Evolutionary conservation across 2,888 invertebrate genomes (phyloP).

Genomic region (Spodoptera picta): DNA sequence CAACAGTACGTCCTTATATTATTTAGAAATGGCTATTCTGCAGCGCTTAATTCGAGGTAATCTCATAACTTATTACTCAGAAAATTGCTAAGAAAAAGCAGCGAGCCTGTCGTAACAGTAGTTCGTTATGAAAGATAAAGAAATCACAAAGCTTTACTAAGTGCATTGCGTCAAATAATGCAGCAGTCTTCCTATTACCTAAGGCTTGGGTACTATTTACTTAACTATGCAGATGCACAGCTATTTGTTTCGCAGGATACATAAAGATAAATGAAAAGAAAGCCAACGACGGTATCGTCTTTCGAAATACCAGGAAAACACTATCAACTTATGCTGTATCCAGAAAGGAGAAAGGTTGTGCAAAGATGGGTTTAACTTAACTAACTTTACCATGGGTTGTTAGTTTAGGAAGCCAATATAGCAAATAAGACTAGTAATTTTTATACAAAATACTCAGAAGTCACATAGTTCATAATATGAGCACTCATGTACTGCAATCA

Average conservation of each 20-base stretch:
- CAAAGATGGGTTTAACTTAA: too few species aligned
- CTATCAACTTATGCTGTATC: background rate
- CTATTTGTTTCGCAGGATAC: constrained; percentile 21
- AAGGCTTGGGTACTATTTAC: constrained; percentile 27
- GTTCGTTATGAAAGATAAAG: constrained; percentile 24
- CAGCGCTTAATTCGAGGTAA: background rate
- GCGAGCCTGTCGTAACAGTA: constrained; percentile 11
- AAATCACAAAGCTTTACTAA: constrained; percentile 36
- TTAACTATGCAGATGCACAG: constrained; percentile 20
- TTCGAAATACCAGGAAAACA: background rate
- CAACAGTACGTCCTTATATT: background rate
- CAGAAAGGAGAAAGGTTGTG: too few species aligned
- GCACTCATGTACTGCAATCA: too few species aligned
- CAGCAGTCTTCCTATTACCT: constrained; percentile 43
- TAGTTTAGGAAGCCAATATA: too few species aligned
- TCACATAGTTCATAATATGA: too few species aligned
- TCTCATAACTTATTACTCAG: constrained; percentile 4
- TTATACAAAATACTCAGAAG: too few species aligned
- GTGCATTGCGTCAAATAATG: constrained; percentile 45
- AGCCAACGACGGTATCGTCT: background rate
- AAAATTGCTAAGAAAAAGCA: constrained; percentile 36
- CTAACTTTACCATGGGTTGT: too few species aligned
- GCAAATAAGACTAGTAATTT: too few species aligned
- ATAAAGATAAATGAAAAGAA: constrained; percentile 5
- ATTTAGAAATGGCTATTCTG: background rate